These are phyloP conservation scores for Odontamblyopus rebecca DNA, from an alignment of 2,797 vertebrate species.

Conservation along the genomic window DNA sequence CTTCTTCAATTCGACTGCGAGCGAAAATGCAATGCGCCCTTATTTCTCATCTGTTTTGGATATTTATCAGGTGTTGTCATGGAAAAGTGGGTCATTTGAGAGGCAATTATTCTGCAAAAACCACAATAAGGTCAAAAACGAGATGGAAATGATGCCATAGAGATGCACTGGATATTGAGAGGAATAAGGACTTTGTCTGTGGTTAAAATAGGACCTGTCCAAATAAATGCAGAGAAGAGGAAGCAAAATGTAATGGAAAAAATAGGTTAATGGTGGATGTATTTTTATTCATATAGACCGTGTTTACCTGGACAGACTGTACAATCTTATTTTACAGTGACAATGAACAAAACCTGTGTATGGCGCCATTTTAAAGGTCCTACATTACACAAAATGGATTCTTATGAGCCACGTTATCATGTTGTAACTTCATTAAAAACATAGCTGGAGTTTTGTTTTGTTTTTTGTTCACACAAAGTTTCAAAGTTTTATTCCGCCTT, in stretches of 20 bases:
- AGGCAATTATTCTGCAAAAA: slow-evolving; percentile 38
- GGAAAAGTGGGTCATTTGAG: slow-evolving; percentile 11
- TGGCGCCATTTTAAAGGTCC: too few relatives aligned
- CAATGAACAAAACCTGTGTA: too few relatives aligned
- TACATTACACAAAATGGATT: too few relatives aligned
- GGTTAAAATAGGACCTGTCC: background rate
- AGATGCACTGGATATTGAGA: background rate
- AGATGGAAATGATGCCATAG: background rate
- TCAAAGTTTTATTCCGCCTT: too few relatives aligned
- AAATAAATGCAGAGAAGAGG: background rate
- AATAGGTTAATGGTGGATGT: background rate
- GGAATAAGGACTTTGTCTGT: background rate
- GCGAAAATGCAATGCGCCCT: background rate
- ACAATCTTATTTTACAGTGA: too few relatives aligned
- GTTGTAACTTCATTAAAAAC: too few relatives aligned
- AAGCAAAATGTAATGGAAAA: background rate
- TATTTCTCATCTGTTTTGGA: slow-evolving; percentile 9
- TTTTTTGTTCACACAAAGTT: too few relatives aligned
- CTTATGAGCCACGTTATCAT: too few relatives aligned
- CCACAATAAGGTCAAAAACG: slow-evolving; percentile 1
- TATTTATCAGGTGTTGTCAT: slow-evolving; percentile 27
- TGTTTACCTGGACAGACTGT: too few relatives aligned
- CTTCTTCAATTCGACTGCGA: background rate
- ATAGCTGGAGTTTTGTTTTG: too few relatives aligned
- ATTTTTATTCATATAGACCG: too few relatives aligned